These are phyloP conservation scores for Pseudonaja textilis DNA, from an alignment of 2,113 vertebrate species.

Conservation along the genomic window DNA sequence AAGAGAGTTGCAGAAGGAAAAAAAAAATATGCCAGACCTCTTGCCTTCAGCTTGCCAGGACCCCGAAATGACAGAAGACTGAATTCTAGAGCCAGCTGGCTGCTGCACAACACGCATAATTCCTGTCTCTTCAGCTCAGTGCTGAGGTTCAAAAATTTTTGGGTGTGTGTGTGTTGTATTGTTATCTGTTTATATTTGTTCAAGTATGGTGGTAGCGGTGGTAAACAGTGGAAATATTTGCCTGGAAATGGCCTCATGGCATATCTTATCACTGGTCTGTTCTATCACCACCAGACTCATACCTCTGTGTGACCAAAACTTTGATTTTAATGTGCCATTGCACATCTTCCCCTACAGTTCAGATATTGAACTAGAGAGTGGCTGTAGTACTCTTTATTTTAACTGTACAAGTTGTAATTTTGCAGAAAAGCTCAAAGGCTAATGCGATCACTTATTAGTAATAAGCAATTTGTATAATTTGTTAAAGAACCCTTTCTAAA, in stretches of 20 bases:
- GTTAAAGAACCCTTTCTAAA: not conserved
- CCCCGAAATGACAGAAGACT: not conserved
- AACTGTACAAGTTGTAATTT: not conserved
- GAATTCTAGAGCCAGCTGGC: not conserved
- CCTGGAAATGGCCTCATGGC: not conserved
- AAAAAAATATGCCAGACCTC: not conserved
- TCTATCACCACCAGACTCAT: not conserved
- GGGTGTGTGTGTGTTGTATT: not conserved
- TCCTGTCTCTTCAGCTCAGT: not conserved
- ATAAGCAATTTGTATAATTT: not conserved
- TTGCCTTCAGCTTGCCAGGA: not conserved
- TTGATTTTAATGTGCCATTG: not conserved
- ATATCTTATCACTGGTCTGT: not conserved
- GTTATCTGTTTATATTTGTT: not conserved
- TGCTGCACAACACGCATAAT: not conserved
- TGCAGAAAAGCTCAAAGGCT: not conserved
- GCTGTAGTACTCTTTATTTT: not conserved
- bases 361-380: not conserved
- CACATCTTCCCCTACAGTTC: not conserved
- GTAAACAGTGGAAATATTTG: not conserved
- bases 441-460: not conserved
- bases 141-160: not conserved
- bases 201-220: not conserved
- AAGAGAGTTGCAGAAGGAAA: not conserved
- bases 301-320: not conserved